These are phyloP conservation scores for Lindbergichthys nudifrons DNA, from an alignment of 2,797 vertebrate species.

Conservation along the genomic window DNA sequence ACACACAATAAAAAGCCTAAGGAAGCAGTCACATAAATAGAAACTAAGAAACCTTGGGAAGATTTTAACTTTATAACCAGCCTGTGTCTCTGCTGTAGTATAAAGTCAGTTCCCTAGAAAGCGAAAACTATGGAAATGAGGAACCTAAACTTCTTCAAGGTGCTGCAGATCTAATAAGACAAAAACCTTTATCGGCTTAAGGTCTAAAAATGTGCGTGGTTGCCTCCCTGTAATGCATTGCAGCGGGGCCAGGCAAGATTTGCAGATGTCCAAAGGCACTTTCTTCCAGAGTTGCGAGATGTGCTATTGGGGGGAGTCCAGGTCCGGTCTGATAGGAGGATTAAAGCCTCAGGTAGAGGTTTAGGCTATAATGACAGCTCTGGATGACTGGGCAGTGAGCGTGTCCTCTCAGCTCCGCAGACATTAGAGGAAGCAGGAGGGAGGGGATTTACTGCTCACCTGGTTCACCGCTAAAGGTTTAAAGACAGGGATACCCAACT, in stretches of 20 bases:
- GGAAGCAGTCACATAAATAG: not conserved
- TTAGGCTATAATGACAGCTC: slow-evolving; percentile 69
- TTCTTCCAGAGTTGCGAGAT: slow-evolving; percentile 72
- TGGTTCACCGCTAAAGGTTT: slow-evolving; percentile 1
- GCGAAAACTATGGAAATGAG: slow-evolving; percentile 12
- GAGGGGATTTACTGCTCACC: slow-evolving; percentile 33
- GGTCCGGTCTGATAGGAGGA: slow-evolving; percentile 71
- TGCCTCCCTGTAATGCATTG: slow-evolving; percentile 38
- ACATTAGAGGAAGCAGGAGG: slow-evolving; percentile 57
- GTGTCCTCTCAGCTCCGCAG: slow-evolving; percentile 51
- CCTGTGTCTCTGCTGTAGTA: slow-evolving; percentile 15
- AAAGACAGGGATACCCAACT: not conserved
- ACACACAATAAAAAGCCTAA: slow-evolving; percentile 41
- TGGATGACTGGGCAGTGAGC: slow-evolving; percentile 63
- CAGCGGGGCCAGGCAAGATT: slow-evolving; percentile 62
- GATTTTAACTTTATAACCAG: slow-evolving; percentile 13
- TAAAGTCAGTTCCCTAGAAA: slow-evolving; percentile 27
- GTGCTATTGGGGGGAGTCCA: slow-evolving; percentile 70
- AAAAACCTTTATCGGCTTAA: slow-evolving; percentile 34
- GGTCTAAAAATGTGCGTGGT: slow-evolving; percentile 40
- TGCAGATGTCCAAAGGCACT: slow-evolving; percentile 67
- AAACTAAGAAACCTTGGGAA: slow-evolving; percentile 7
- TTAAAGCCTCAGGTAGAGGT: slow-evolving; percentile 72
- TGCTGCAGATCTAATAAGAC: slow-evolving; percentile 39
- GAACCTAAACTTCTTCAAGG: slow-evolving; percentile 7